Evolutionary conservation across 2,797 vertebrate genomes (phyloP).

Genomic region (Schizothorax lantsangensis): DNA sequence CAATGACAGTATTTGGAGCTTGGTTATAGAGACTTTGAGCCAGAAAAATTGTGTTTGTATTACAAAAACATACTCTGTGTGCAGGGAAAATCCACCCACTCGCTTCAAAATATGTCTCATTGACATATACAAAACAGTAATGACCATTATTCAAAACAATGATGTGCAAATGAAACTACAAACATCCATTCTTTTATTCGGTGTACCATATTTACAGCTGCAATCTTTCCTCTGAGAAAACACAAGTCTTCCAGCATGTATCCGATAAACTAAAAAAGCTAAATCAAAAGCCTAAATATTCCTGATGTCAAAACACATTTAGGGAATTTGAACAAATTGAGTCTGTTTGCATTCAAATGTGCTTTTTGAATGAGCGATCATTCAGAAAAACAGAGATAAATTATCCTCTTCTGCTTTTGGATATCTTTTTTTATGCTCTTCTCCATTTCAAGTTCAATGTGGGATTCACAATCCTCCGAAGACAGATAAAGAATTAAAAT

Average conservation of each 20-base stretch:
- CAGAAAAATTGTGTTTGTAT: not conserved
- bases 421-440: not conserved
- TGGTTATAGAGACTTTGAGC: not conserved
- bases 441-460: conserved; percentile 2
- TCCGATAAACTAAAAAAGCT: not conserved
- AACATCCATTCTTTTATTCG: not conserved
- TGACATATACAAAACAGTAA: not conserved
- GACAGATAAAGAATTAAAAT: conserved; percentile 9
- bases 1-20: not conserved
- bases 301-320: not conserved
- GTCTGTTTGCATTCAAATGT: not conserved
- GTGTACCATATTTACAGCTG: not conserved
- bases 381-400: conserved; percentile 4
- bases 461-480: not conserved
- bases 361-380: not conserved
- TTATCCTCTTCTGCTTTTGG: not conserved
- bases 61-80: conserved; percentile 2
- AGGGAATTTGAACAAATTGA: not conserved
- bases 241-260: not conserved
- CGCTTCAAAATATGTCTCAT: not conserved
- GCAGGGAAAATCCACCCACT: conserved; percentile 3
- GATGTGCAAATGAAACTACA: not conserved
- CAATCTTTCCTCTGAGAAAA: not conserved
- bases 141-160: conserved; percentile 14
- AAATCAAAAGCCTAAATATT: not conserved